These are phyloP conservation scores for Lacerta viridis DNA, from an alignment of 2,797 vertebrate genomes.

Conservation along the genomic window DNA sequence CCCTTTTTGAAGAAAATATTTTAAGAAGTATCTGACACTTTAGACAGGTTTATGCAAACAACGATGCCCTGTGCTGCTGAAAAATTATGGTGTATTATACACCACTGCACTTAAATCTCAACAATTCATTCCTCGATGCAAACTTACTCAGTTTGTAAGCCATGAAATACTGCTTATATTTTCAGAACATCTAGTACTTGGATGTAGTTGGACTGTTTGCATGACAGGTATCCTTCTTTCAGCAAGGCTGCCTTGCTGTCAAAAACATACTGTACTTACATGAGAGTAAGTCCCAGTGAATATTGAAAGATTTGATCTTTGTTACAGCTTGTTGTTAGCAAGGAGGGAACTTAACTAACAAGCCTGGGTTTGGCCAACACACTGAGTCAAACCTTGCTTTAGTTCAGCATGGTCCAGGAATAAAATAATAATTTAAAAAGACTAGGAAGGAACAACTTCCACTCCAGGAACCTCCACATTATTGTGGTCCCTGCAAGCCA, in stretches of 20 bases:
- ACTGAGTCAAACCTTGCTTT: too few relatives aligned
- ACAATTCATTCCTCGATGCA: not conserved
- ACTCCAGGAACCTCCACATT: too few relatives aligned
- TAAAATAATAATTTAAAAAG: too few relatives aligned
- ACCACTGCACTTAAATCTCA: constrained; percentile 35
- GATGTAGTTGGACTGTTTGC: not conserved
- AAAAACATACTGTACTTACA: not conserved
- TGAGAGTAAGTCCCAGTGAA: not conserved
- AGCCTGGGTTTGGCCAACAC: too few relatives aligned
- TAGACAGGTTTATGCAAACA: constrained; percentile 65
- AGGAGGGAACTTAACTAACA: too few relatives aligned
- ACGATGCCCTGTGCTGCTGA: constrained; percentile 45
- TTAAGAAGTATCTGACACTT: constrained; percentile 47
- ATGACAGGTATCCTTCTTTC: constrained; percentile 22
- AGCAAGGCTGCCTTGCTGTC: constrained; percentile 38
- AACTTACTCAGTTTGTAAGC: not conserved
- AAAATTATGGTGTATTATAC: constrained; percentile 38
- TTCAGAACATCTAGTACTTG: constrained; percentile 37
- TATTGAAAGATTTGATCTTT: not conserved
- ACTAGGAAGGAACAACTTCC: too few relatives aligned
- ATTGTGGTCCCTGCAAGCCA: too few relatives aligned
- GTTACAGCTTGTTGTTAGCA: too few relatives aligned
- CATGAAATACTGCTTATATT: constrained; percentile 18
- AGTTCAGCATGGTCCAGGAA: too few relatives aligned
- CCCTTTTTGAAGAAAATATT: constrained; percentile 65